A percentile compares a stretch with the other conserved stretches of the same genome.
phyloP scores from a whole-genome alignment of 2,888 invertebrate genomes.

The Sisyra nigra region DNA sequence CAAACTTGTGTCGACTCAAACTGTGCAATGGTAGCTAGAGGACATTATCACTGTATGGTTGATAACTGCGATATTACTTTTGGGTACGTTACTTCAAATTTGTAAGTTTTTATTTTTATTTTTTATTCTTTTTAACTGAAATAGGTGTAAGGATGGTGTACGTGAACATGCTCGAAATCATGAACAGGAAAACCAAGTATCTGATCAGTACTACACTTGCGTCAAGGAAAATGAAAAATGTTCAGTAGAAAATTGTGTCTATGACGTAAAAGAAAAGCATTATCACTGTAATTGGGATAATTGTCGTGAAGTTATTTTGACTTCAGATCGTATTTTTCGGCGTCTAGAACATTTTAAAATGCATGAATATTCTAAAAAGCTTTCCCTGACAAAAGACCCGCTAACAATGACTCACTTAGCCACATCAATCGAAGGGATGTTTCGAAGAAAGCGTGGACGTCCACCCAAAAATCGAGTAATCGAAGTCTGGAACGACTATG shows the following conservation, averaged over 20 bases:
- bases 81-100: conserved; percentile 31
- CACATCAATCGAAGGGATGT: conserved; percentile 78
- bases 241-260: conserved; percentile 51
- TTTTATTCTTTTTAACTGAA: conserved; percentile 1
- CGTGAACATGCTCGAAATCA: conserved; percentile 77
- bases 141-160: conserved; percentile 48
- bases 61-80: conserved; percentile 60
- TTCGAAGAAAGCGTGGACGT: conserved; percentile 80
- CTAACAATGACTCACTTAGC: conserved; percentile 38
- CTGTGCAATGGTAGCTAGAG: conserved; percentile 42
- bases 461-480: conserved; percentile 95
- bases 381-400: conserved; percentile 28
- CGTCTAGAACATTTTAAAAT: conserved; percentile 76
- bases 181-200: conserved; percentile 75
- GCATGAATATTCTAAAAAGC: conserved; percentile 36
- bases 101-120: not conserved
- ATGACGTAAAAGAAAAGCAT: conserved; percentile 63
- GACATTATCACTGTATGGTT: conserved; percentile 76
- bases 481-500: conserved; percentile 76
- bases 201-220: conserved; percentile 54
- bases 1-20: conserved; percentile 19
- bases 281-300: conserved; percentile 86
- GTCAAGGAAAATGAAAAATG: conserved; percentile 45
- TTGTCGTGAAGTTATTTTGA: conserved; percentile 61
- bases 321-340: conserved; percentile 61